Evolutionary conservation across 2,113 vertebrate species (phyloP), one percentile per base, ranked within the genome.

Genomic region (Octodon degus): DNA sequence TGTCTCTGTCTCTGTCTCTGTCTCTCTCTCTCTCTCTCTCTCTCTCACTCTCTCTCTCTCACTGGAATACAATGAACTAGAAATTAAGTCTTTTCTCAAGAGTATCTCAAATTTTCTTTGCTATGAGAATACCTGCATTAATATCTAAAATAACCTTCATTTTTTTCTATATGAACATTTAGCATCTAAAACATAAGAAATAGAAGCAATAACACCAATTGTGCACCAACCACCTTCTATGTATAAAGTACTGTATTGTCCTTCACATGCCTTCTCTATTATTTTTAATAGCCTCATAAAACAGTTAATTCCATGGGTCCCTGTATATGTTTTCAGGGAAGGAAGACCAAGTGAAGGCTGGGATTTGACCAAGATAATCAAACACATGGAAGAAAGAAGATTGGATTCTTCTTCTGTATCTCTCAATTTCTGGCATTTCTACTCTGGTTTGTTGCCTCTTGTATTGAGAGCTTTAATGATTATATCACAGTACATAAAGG

Each of bases 61-160:
- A 2, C 74, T 58, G 17, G 92, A 77, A 87, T 13, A 91, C 1
- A 79, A 55, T 86, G 3, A 87, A 74, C 3, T 0, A 50, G n/a
- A 92, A 87, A 53, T 74, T 53, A 89, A 85, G 19, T 1, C 30
- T 95, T 94, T 87, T 40, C 50, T 96, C 32, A 85, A 5, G 7
- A 65, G 3, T 89, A 47, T 72, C 9, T 82, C 13, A 80, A 60
- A 83, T 85, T 7, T 50, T 13, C 63, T 77, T 37, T 84, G 50
- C 6, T 2, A 72, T 83, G 65, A 68, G 5, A 83, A 68, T 81
- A 12, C 9, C 27, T 90, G 74, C 53, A 53, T 86, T 81, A 86
- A 62, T 76, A 87, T 58, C 3, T 25, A 76, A 58, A 90, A 65
- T 19, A 58, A 55, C 11, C 3, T 89, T 65, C 1, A 30, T 68